These are phyloP conservation scores for Drosophila elegans DNA, from an alignment of 1,140 invertebrate genomes.

Conservation along the genomic window DNA sequence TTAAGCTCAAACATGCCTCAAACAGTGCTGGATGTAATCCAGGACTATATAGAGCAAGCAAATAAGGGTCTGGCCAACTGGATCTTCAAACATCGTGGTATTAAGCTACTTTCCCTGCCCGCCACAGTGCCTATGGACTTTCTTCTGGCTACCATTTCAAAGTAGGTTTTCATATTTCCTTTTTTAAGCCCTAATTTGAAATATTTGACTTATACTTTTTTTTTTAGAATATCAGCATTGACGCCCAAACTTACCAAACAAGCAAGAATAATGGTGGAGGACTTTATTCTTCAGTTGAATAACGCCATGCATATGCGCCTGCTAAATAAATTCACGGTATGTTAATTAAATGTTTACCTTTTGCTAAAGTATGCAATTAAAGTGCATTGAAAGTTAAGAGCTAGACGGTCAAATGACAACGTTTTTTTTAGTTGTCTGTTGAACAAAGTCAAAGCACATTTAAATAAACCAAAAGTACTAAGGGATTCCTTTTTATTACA, in stretches of 20 bases:
- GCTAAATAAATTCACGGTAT: slow-evolving; percentile 78
- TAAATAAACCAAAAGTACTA: neutral
- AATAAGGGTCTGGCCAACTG: slow-evolving; percentile 96
- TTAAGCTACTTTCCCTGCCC: slow-evolving; percentile 92
- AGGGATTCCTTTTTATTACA: slow-evolving; percentile 2
- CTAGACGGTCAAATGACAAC: neutral
- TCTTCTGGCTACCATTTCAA: slow-evolving; percentile 92
- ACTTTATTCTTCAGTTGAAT: slow-evolving; percentile 68
- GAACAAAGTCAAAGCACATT: too few species aligned
- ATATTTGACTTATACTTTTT: neutral
- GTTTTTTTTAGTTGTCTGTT: too few species aligned
- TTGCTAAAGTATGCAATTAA: neutral
- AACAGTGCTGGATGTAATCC: slow-evolving; percentile 93
- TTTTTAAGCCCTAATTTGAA: neutral
- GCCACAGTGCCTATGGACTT: slow-evolving; percentile 94
- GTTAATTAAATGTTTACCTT: slow-evolving; percentile 10
- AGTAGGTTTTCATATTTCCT: slow-evolving; percentile 87
- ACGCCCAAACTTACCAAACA: slow-evolving; percentile 79
- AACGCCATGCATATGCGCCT: slow-evolving; percentile 72
- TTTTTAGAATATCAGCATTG: slow-evolving; percentile 62
- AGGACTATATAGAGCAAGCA: slow-evolving; percentile 95
- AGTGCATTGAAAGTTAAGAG: neutral
- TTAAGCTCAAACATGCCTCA: slow-evolving; percentile 94
- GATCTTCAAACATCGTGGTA: slow-evolving; percentile 92
- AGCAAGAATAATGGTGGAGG: slow-evolving; percentile 66